Percentiles rank a stretch among this genome's conserved stretches.
phyloP scores from a whole-genome alignment of 2,797 vertebrate genomes.

The Moxostoma hubbsi region DNA sequence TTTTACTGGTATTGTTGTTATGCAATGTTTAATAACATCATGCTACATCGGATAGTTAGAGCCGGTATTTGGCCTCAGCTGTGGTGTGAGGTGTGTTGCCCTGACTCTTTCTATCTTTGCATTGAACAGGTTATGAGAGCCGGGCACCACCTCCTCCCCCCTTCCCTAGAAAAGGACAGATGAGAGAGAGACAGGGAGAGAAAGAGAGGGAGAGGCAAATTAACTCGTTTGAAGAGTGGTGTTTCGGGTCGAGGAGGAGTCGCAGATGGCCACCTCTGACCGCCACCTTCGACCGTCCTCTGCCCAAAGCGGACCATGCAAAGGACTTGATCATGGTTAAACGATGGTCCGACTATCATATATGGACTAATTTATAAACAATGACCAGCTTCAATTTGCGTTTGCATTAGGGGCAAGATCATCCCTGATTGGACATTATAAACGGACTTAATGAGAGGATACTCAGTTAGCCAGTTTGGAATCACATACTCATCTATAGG shows the following conservation, averaged over 20 bases:
- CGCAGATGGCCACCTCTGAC: constrained; percentile 55
- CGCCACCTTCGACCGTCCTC: constrained; percentile 62
- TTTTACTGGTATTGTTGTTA: background rate
- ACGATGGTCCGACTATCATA: constrained; percentile 46
- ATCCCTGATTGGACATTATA: constrained; percentile 39
- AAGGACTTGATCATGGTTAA: constrained; percentile 56
- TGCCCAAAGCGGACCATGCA: constrained; percentile 68
- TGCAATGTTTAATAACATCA: constrained; percentile 22
- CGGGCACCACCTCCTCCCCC: constrained; percentile 71
- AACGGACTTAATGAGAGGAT: constrained; percentile 41
- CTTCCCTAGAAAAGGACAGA: constrained; percentile 68
- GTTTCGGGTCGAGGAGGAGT: constrained; percentile 66
- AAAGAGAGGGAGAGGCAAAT: constrained; percentile 73
- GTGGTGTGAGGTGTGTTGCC: constrained; percentile 77
- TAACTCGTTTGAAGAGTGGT: constrained; percentile 73
- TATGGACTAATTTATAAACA: constrained; percentile 46
- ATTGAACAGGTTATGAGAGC: constrained; percentile 86
- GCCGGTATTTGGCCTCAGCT: constrained; percentile 61
- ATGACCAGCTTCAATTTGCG: constrained; percentile 16
- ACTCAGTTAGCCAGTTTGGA: constrained; percentile 50
- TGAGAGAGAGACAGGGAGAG: constrained; percentile 75
- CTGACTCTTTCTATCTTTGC: constrained; percentile 87
- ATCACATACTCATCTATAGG: constrained; percentile 23
- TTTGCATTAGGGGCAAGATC: constrained; percentile 27
- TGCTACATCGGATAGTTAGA: constrained; percentile 27